A percentile compares a stretch with the other conserved stretches of the same genome.
phyloP scores from a whole-genome alignment of 1,140 invertebrate species.

The Bradynema listronoti region DNA sequence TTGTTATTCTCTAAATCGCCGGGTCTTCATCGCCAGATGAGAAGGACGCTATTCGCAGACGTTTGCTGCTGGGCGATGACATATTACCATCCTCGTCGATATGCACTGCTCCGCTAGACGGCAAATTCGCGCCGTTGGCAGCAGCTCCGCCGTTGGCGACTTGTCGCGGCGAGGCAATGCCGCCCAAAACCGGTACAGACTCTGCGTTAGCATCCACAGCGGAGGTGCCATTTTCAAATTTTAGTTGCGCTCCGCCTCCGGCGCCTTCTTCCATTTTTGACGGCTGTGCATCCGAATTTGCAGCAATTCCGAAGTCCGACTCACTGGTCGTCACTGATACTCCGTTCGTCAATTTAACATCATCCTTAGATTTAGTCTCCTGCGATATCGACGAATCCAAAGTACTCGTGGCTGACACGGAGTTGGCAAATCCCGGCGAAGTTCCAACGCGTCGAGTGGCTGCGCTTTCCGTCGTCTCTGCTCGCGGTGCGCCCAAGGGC shows the following conservation, averaged over 20 bases:
- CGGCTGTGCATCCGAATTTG: too few species aligned
- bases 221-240: neutral
- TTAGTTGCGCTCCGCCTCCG: neutral
- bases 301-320: too few species aligned
- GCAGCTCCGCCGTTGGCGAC: neutral
- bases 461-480: too few species aligned
- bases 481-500: too few species aligned
- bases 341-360: too few species aligned
- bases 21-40: conserved; percentile 18
- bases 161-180: neutral
- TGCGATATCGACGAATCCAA: neutral
- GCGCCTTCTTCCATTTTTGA: conserved; percentile 5
- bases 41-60: conserved; percentile 17
- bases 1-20: too few species aligned
- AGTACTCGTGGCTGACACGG: neutral
- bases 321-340: too few species aligned
- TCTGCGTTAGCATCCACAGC: neutral
- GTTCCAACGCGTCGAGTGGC: too few species aligned
- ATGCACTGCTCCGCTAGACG: neutral
- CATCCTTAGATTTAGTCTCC: neutral
- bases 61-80: conserved; percentile 11
- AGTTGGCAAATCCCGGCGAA: too few species aligned
- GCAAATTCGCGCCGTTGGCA: too few species aligned
- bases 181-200: neutral
- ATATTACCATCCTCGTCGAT: conserved; percentile 6